These are phyloP conservation scores for Sphaerodactylus townsendi DNA, from an alignment of 2,113 vertebrate species.

Conservation along the genomic window DNA sequence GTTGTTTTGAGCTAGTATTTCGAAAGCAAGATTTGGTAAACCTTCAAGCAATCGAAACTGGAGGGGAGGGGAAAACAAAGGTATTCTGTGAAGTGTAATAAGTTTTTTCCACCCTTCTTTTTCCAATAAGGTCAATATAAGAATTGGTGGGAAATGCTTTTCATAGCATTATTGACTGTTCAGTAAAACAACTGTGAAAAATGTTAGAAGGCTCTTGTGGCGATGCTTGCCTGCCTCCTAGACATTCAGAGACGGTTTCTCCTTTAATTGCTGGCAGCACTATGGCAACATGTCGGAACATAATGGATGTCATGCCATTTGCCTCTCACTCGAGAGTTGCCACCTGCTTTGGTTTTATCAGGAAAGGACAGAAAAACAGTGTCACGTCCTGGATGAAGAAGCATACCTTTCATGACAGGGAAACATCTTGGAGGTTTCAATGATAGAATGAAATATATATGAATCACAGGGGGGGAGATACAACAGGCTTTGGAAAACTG, in stretches of 20 bases:
- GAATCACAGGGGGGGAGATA: background rate
- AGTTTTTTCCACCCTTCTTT: background rate
- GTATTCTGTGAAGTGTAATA: background rate
- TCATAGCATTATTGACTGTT: background rate
- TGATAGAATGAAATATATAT: background rate
- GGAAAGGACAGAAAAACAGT: background rate
- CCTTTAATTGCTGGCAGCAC: background rate
- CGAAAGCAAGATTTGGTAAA: background rate
- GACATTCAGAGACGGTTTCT: background rate
- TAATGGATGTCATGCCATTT: background rate
- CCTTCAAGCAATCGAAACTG: background rate
- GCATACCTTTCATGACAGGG: background rate
- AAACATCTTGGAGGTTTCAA: background rate
- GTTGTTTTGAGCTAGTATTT: background rate
- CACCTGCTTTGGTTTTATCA: background rate
- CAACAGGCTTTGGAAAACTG: too few relatives aligned
- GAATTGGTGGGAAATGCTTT: background rate
- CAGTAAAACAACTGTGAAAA: background rate
- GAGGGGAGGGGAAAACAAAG: background rate
- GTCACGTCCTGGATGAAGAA: background rate
- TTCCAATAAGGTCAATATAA: slow-evolving; percentile 4
- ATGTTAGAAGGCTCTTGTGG: background rate
- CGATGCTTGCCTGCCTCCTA: background rate
- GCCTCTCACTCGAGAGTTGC: background rate
- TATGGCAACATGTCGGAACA: background rate